A percentile compares a stretch with the other conserved stretches of the same genome.
Evolutionary conservation across 2,113 vertebrate species (phyloP).

Genomic region (Mustela nigripes): DNA sequence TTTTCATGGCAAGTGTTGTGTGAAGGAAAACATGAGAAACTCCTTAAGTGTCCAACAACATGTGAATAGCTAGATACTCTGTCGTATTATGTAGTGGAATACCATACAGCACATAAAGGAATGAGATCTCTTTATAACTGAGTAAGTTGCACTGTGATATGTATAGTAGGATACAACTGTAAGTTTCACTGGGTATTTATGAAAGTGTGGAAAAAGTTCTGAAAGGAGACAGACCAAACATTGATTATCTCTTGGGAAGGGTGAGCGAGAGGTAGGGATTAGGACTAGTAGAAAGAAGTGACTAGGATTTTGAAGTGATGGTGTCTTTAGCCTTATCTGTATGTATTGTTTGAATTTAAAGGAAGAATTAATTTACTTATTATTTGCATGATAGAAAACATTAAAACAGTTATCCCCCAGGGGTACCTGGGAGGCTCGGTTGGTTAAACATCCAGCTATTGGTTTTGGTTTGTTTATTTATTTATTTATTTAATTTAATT

Average conservation of each 20-base stretch:
- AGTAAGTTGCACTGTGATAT: conserved; percentile 12
- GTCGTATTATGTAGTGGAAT: background rate
- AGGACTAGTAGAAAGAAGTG: background rate
- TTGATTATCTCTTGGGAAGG: background rate
- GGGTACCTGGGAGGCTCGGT: background rate
- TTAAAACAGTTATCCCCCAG: background rate
- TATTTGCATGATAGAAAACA: conserved; percentile 10
- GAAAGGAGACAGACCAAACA: conserved; percentile 2
- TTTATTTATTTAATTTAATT: background rate
- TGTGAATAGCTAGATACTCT: background rate
- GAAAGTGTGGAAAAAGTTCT: background rate
- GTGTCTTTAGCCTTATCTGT: conserved; percentile 10
- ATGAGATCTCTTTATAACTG: background rate
- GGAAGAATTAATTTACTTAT: background rate
- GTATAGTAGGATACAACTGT: background rate
- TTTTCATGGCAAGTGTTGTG: conserved; percentile 50
- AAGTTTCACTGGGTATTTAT: background rate
- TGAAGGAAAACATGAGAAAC: conserved; percentile 18
- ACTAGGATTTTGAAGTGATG: background rate
- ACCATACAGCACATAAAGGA: background rate
- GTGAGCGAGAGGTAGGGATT: background rate
- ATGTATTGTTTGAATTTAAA: conserved; percentile 45
- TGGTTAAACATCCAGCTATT: background rate
- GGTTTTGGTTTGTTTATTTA: background rate
- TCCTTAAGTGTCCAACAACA: background rate